Conservation (phyloP, 2,797 vertebrate genomes). For the Adrianichthys oophorus region DNA sequence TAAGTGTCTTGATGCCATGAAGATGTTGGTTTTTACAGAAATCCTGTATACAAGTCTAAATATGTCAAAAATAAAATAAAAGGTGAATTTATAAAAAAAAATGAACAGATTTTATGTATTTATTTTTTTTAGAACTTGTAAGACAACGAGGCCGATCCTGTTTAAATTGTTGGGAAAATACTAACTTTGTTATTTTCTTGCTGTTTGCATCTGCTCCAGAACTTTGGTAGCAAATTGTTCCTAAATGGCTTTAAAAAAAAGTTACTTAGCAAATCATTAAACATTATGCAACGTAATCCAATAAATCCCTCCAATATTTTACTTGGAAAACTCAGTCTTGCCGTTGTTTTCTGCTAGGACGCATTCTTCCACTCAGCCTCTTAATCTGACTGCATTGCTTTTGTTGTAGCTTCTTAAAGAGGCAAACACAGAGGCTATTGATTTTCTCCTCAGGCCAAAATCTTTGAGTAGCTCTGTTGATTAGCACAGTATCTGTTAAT, state of each 20-base stretch:
- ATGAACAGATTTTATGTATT: too few species aligned
- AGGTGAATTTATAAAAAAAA: too few species aligned
- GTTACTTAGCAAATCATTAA: background rate
- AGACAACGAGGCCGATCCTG: too few species aligned
- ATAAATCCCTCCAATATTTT: background rate
- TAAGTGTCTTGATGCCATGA: too few species aligned
- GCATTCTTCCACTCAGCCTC: background rate
- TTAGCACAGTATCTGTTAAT: conserved; percentile 13
- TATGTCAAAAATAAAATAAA: too few species aligned
- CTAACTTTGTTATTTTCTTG: background rate
- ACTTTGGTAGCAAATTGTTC: background rate
- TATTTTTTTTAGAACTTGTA: too few species aligned
- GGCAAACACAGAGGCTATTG: conserved; percentile 25
- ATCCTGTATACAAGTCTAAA: too few species aligned
- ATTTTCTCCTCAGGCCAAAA: conserved; percentile 18
- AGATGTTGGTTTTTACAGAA: too few species aligned
- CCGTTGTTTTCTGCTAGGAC: background rate
- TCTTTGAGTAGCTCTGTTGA: conserved; percentile 12
- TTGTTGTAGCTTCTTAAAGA: conserved; percentile 7
- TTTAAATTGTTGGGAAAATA: too few species aligned
- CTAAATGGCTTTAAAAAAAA: background rate
- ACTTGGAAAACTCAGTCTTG: background rate
- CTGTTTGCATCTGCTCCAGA: background rate
- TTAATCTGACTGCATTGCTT: background rate
- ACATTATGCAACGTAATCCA: background rate